Base-by-base conservation (phyloP, 2,888 invertebrate genomes). In the Lasioglossum marginatum region DNA sequence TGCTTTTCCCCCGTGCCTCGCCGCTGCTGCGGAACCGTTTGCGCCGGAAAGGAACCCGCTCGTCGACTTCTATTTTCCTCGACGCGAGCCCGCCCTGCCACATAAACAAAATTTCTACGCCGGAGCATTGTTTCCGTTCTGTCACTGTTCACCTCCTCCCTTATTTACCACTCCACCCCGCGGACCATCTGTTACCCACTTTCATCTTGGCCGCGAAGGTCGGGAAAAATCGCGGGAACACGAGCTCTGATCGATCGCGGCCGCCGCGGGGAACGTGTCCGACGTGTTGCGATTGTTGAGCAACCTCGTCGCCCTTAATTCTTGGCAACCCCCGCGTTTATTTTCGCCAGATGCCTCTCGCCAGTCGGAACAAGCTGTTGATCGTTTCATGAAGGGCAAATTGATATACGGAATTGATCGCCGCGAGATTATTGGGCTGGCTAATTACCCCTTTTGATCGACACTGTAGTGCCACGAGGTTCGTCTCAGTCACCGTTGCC, bases 171-270 rank as follows among this genome's bases (percentile, higher is more conserved):
- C 45, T 16, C 45, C 37, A 57, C 27, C 75, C 84, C 10, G 63
- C 63, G 31, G 19, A 31, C 31, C 72, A 72, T 72, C 82, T 81
- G 76, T 81, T 83, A 81, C 27, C 63, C 23, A 48, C 43, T 81
- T 81, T 83, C 82, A 82, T 83, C 75, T 72, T 72, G 60, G 31
- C 34, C 82, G 63, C n/a, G 16, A 40, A 37, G 16, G 52, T 6
- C 6, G 34, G 14, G 79, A 48, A 57, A 52, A 76, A 86, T 86
- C 80, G 80, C 63, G 78, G 72, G 76, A 87, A 86, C 81, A 83
- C 66, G 85, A 37, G 77, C 23, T 76, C 81, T 79, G 82, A 88
- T 82, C 87, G 87, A 87, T 86, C 86, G 81, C 16, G 63, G 12
- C 34, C 27, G 68, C 34, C 45, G 40, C 12, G 63, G 60, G 60